A percentile compares a stretch with the other conserved stretches of the same genome.
Conservation (phyloP, 2,113 vertebrate species). For the Phycodurus eques region DNA sequence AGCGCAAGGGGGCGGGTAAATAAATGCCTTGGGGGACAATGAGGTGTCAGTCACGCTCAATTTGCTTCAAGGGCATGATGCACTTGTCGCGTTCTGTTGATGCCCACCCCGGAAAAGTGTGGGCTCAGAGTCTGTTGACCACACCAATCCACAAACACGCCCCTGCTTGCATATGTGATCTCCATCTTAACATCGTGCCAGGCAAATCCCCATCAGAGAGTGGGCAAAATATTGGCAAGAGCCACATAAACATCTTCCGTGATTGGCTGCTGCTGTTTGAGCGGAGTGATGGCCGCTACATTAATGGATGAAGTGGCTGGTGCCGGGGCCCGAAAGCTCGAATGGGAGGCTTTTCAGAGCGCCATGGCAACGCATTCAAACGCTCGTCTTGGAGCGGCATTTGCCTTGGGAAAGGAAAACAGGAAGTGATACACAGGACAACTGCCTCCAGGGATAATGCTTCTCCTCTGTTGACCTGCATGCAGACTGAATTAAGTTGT, state of each 20-base stretch:
- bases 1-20: constrained; percentile 51
- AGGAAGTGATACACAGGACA: constrained; percentile 63
- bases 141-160: constrained; percentile 17
- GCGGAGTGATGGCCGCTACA: background rate
- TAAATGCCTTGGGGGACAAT: constrained; percentile 36
- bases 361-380: constrained; percentile 73
- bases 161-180: background rate
- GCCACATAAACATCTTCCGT: background rate
- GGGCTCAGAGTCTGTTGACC: constrained; percentile 4
- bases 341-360: constrained; percentile 48
- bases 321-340: constrained; percentile 47
- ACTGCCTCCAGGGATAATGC: constrained; percentile 50
- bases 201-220: constrained; percentile 31
- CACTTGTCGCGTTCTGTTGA: constrained; percentile 44
- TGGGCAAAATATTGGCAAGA: constrained; percentile 32
- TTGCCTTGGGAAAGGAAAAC: constrained; percentile 73
- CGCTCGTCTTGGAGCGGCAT: constrained; percentile 52
- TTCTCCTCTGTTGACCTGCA: constrained; percentile 48
- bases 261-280: background rate
- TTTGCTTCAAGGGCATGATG: constrained; percentile 49
- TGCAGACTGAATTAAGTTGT: constrained; percentile 19
- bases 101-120: constrained; percentile 49
- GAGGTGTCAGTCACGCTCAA: constrained; percentile 41
- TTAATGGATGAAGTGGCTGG: constrained; percentile 52
- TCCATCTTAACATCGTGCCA: constrained; percentile 10